Percentiles rank a stretch among this genome's conserved stretches.
Conservation (phyloP, 2,888 invertebrate species). For the Norana najaformis region DNA sequence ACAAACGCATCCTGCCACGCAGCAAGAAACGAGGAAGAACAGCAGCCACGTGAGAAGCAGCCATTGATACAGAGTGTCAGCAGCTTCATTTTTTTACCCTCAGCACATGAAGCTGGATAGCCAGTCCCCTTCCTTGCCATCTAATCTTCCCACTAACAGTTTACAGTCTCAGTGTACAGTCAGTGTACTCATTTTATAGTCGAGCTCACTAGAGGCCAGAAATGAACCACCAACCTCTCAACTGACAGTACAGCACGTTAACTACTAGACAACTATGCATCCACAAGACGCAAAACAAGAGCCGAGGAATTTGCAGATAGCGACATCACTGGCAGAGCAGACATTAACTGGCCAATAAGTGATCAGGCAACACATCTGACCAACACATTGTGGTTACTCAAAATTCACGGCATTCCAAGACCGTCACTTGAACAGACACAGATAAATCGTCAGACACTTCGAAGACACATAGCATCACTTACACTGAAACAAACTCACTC, state of each 20-base stretch:
- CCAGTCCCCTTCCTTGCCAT: neutral
- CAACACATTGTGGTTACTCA: neutral
- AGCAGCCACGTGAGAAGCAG: neutral
- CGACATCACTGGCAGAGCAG: neutral
- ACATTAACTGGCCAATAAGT: no score
- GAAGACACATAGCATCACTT: neutral
- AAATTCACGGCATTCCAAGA: slow-evolving; percentile 1
- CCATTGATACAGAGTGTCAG: neutral
- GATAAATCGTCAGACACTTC: neutral
- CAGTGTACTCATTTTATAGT: neutral
- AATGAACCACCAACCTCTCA: no score
- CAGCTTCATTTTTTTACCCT: neutral
- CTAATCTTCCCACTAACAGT: neutral
- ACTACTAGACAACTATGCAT: neutral
- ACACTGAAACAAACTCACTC: neutral
- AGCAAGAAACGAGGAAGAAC: neutral
- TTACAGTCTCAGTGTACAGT: neutral
- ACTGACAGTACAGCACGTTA: neutral
- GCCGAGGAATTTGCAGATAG: neutral
- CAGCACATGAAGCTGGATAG: neutral
- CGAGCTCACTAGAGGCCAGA: neutral
- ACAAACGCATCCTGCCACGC: neutral
- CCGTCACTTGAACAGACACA: neutral
- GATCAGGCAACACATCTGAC: neutral
- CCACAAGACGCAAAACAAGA: neutral